Conservation (phyloP, 2,888 invertebrate genomes). For the Tipula confusa region DNA sequence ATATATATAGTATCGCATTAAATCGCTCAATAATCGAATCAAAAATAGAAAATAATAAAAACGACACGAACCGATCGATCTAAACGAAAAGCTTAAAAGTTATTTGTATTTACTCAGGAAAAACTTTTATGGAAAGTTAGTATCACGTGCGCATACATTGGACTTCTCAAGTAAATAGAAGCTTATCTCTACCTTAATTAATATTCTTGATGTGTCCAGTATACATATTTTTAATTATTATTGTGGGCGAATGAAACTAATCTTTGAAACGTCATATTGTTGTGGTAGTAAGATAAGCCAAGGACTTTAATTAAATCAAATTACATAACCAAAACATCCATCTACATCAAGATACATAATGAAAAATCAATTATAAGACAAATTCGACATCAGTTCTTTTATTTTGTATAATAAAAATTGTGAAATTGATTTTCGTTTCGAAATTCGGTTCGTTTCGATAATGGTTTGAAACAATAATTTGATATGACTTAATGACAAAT, state of each 20-base stretch:
- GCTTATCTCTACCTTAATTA: background rate
- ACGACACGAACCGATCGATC: background rate
- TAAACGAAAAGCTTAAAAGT: background rate
- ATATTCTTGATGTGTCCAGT: background rate
- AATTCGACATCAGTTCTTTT: background rate
- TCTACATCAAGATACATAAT: background rate
- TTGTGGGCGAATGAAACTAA: background rate
- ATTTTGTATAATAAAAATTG: background rate
- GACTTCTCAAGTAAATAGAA: background rate
- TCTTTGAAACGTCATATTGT: background rate
- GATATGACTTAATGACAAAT: conserved; percentile 20
- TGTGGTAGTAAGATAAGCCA: background rate
- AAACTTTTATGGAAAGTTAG: background rate
- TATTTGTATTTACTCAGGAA: background rate
- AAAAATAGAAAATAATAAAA: background rate
- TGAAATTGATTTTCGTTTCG: background rate
- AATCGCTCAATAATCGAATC: background rate
- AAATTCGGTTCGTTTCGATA: background rate
- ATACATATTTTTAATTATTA: background rate
- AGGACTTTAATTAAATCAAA: background rate
- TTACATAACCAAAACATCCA: background rate
- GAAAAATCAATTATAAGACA: background rate
- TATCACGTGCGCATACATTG: background rate
- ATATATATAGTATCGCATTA: background rate
- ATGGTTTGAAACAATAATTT: background rate